phyloP scores from a whole-genome alignment of 2,888 invertebrate genomes.

The Frankliniella intonsa region DNA sequence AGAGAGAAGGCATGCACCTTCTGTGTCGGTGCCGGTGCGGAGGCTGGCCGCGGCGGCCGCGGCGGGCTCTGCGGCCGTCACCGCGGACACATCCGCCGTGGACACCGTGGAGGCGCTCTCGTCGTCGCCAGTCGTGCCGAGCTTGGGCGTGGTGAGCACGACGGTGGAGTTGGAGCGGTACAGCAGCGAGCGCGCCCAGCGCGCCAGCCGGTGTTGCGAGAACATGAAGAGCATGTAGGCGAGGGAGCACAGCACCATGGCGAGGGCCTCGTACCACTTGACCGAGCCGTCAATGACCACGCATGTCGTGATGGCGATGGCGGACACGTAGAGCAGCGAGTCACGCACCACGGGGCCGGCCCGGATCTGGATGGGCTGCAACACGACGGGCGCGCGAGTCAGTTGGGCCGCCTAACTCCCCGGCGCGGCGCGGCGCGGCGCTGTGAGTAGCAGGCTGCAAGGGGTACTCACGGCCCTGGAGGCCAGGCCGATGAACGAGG shows the following conservation, averaged over 20 bases:
- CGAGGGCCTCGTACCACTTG: conserved; percentile 72
- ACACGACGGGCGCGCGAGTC: neutral
- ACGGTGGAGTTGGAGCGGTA: conserved; percentile 7
- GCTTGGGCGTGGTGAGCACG: conserved; percentile 3
- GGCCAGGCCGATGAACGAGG: conserved; percentile 72
- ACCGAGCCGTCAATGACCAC: conserved; percentile 76
- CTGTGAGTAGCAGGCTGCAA: neutral
- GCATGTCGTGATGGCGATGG: conserved; percentile 63
- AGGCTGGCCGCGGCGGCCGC: neutral
- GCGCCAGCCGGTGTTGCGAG: conserved; percentile 36
- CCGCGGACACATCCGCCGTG: neutral
- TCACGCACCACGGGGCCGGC: conserved; percentile 79
- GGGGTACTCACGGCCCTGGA: conserved; percentile 57
- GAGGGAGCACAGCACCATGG: conserved; percentile 67
- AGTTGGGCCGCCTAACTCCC: neutral
- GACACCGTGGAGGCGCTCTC: neutral
- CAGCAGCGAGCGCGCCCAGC: neutral
- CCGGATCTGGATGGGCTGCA: conserved; percentile 68
- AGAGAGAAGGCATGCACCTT: neutral
- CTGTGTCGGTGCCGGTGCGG: neutral
- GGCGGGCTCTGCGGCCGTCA: neutral
- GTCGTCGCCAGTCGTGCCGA: neutral
- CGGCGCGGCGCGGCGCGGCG: neutral
- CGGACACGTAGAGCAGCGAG: conserved; percentile 67
- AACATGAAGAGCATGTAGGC: conserved; percentile 71